These are phyloP conservation scores for Leptatherina wallacei DNA, from an alignment of 2,797 vertebrate species.

Conservation along the genomic window DNA sequence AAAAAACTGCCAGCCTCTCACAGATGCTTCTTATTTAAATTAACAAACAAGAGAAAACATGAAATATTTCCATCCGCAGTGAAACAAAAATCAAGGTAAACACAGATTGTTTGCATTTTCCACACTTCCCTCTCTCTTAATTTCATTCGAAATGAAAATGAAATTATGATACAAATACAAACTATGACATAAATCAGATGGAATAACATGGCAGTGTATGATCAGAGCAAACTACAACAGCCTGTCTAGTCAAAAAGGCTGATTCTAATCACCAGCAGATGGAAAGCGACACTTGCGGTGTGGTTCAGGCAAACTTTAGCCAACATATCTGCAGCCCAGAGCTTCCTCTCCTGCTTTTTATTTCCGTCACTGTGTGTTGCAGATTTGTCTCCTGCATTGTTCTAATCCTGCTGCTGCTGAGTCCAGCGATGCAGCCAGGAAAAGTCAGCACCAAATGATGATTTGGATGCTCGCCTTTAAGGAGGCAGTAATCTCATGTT, in stretches of 20 bases:
- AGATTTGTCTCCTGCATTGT: not conserved
- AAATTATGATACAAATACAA: not conserved
- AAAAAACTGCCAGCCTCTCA: too few species aligned
- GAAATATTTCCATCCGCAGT: too few species aligned
- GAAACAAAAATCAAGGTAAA: not conserved
- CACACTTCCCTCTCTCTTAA: not conserved
- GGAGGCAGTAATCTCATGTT: slow-evolving; percentile 5
- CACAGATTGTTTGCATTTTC: not conserved
- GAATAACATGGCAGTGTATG: not conserved
- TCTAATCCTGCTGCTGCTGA: not conserved
- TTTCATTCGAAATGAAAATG: too few species aligned
- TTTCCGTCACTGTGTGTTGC: slow-evolving; percentile 2
- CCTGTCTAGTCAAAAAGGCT: slow-evolving; percentile 5
- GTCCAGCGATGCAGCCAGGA: slow-evolving; percentile 11
- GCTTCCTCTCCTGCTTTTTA: slow-evolving; percentile 1
- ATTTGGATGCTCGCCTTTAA: slow-evolving; percentile 2
- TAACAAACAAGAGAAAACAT: too few species aligned
- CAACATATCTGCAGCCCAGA: slow-evolving; percentile 4
- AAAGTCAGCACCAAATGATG: slow-evolving; percentile 9
- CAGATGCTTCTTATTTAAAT: too few species aligned
- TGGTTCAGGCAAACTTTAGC: not conserved
- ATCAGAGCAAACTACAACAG: slow-evolving; percentile 7
- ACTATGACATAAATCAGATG: not conserved
- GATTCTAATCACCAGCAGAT: slow-evolving; percentile 28
- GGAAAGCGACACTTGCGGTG: slow-evolving; percentile 6